Evolutionary conservation across 1,140 invertebrate species (phyloP).

Genomic region (Anthonomus grandis): DNA sequence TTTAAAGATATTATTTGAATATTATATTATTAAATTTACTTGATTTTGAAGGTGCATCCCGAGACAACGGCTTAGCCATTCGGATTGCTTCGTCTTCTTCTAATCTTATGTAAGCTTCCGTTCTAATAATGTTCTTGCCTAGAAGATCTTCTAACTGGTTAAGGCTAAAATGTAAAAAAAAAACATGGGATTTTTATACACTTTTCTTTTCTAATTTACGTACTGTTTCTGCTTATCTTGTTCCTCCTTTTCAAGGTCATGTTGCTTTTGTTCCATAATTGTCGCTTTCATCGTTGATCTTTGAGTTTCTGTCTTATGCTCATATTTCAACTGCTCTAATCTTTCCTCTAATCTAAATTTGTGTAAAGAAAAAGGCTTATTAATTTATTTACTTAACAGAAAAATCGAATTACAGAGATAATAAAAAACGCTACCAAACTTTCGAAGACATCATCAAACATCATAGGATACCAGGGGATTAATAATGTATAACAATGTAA

Average conservation of each 20-base stretch:
- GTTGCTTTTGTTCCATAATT: constrained; percentile 18
- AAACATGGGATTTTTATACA: neutral
- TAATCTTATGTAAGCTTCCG: constrained; percentile 20
- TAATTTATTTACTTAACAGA: too few species aligned
- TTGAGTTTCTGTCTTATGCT: constrained; percentile 21
- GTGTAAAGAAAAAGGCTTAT: too few species aligned
- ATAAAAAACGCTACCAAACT: too few species aligned
- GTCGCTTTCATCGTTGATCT: neutral
- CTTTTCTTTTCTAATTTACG: neutral
- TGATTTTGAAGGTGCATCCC: too few species aligned
- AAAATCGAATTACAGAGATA: too few species aligned
- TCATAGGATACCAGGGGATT: too few species aligned
- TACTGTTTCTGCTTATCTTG: constrained; percentile 24
- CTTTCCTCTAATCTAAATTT: constrained; percentile 24
- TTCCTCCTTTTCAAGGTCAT: constrained; percentile 26
- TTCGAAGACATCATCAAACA: too few species aligned
- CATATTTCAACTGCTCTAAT: constrained; percentile 19
- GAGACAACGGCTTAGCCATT: constrained; percentile 6
- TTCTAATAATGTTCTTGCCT: constrained; percentile 24
- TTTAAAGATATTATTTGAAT: too few species aligned
- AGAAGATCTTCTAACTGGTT: constrained; percentile 18
- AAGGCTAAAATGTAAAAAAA: constrained; percentile 12
- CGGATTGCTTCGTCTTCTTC: constrained; percentile 6
- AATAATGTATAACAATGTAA: too few species aligned
- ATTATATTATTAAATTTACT: too few species aligned